Base-by-base conservation (phyloP, 2,113 vertebrate species). In the Turnix velox region DNA sequence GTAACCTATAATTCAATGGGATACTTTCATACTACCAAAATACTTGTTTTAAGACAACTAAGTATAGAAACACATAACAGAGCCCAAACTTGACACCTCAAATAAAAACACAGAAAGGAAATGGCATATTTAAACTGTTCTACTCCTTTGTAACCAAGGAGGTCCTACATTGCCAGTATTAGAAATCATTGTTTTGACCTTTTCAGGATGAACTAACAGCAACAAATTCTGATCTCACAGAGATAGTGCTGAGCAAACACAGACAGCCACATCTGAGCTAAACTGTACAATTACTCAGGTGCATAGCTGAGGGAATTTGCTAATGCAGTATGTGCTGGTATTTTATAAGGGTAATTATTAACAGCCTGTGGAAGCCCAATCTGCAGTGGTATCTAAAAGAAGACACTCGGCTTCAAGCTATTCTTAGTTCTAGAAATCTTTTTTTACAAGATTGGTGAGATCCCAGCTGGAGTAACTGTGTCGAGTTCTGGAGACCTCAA, bases 41-140 rank as follows among this genome's bases (percentile, higher is more conserved):
- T 61, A 90, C 31, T 84, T 87, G 72, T 69, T 84, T 94, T 87
- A 68, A 28, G 45, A 49, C 37, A 82, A 69, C 33, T 78, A 88
- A 90, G 25, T 52, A 63, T 4, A 90, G 61, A 77, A 92, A 37
- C 13, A 20, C 5, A 25, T 52, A 62, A 27, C n/a, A 59, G 49
- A 78, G 31, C 20, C 48, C 75, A 82, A 84, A 86, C n/a, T 51
- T 0, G 6, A 82, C 83, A 76, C 5, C 23, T 85, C 15, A 10
- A 82, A 87, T n/a, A 68, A 89, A 93, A 93, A 87, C 18, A 82
- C 40, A 82, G 62, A 92, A 73, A 85, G 74, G 66, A 92, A 95
- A 90, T 1, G 5, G 61, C 39, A 25, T 27, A 81, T 81, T 72
- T 74, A 10, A 90, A 91, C 62, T 49, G 39, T 8, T 90, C 57